phyloP scores from a whole-genome alignment of 2,888 invertebrate genomes.

The Netelia virgata region DNA sequence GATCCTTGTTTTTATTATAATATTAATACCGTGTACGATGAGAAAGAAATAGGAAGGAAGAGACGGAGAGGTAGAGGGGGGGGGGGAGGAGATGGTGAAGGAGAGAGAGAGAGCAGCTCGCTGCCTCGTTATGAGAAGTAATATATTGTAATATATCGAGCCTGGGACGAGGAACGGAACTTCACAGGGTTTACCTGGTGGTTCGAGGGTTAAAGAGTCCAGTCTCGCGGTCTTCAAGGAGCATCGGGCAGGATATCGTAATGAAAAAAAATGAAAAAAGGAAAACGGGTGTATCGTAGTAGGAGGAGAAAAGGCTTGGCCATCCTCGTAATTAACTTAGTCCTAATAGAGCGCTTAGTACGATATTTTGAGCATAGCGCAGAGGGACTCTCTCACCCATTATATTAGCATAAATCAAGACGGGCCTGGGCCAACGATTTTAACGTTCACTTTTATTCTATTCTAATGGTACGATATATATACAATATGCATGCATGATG shows the following conservation, averaged over 20 bases:
- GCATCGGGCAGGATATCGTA: conserved; percentile 65
- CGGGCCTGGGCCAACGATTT: conserved; percentile 48
- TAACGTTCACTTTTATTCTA: conserved; percentile 48
- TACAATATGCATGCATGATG: conserved; percentile 13
- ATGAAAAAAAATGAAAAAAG: conserved; percentile 54
- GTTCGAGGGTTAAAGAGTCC: conserved; percentile 47
- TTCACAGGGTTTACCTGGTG: conserved; percentile 40
- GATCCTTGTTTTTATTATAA: conserved; percentile 50
- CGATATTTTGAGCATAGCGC: conserved; percentile 74
- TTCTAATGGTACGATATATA: conserved; percentile 14
- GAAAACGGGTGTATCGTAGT: conserved; percentile 68
- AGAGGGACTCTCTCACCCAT: conserved; percentile 56
- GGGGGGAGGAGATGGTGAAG: background rate
- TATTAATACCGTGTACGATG: conserved; percentile 37
- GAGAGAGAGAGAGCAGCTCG: conserved; percentile 16
- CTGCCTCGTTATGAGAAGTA: conserved; percentile 60
- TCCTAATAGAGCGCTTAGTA: conserved; percentile 80
- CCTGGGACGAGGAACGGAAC: conserved; percentile 42
- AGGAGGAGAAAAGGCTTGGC: conserved; percentile 73
- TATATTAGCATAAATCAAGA: conserved; percentile 80
- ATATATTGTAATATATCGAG: conserved; percentile 66
- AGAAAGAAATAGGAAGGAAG: background rate
- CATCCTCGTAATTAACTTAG: conserved; percentile 79
- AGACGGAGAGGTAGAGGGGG: background rate
- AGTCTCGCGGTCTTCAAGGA: conserved; percentile 25